Conservation (phyloP, 2,797 vertebrate genomes). For the Delichon dasypus region DNA sequence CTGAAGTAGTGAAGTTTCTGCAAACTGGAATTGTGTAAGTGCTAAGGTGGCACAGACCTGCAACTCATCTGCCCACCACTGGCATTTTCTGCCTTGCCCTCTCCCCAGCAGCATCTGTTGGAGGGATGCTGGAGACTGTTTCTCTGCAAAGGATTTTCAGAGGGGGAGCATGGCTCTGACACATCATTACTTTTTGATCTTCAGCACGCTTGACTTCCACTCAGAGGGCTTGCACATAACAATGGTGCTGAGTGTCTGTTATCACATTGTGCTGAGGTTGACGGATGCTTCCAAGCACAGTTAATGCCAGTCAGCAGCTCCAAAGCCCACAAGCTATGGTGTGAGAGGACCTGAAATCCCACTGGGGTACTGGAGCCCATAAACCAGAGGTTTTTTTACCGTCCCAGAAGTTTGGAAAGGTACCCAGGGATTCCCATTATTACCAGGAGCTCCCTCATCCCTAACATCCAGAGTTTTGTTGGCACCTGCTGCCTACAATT, state of each 20-base stretch:
- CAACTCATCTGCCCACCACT: neutral
- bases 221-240: neutral
- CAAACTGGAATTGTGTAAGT: neutral
- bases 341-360: constrained; percentile 14
- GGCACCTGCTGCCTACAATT: neutral
- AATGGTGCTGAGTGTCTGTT: constrained; percentile 24
- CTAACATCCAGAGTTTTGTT: neutral
- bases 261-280: constrained; percentile 27
- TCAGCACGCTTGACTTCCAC: neutral
- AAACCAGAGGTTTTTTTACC: neutral
- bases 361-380: neutral
- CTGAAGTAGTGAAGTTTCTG: neutral
- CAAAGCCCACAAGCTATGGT: neutral
- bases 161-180: neutral
- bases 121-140: constrained; percentile 10
- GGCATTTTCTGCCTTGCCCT: neutral
- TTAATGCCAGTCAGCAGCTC: constrained; percentile 8
- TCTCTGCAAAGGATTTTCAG: neutral
- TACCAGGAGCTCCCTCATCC: neutral
- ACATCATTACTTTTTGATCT: constrained; percentile 45
- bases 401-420: neutral
- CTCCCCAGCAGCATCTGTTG: constrained; percentile 3
- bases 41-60: neutral
- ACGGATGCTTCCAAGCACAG: constrained; percentile 50
- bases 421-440: neutral